phyloP scores from a whole-genome alignment of 2,797 vertebrate genomes.

The Philypnodon macrostomus region DNA sequence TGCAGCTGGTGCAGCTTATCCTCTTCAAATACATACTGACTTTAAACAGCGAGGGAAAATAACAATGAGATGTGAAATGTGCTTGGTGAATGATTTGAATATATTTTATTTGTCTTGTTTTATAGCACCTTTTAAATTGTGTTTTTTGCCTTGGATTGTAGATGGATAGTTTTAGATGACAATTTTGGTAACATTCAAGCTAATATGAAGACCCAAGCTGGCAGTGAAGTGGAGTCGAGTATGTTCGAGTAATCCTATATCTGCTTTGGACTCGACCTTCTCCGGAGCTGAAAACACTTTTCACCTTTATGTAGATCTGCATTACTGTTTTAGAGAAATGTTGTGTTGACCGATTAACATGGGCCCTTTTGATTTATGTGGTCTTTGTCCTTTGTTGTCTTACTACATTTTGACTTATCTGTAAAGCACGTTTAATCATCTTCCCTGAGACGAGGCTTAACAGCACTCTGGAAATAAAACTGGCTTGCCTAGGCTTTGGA shows the following conservation, averaged over 20 bases:
- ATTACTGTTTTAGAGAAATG: neutral
- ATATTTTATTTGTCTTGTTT: slow-evolving; percentile 3
- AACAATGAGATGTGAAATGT: slow-evolving; percentile 39
- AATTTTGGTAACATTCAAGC: slow-evolving; percentile 27
- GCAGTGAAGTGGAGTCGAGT: too few relatives aligned
- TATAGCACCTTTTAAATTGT: slow-evolving; percentile 25
- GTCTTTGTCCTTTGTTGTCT: neutral
- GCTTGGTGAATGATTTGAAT: slow-evolving; percentile 18
- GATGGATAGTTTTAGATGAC: slow-evolving; percentile 9
- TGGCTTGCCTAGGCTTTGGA: neutral
- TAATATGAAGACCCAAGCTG: slow-evolving; percentile 25
- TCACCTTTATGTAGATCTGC: too few relatives aligned
- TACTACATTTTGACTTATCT: slow-evolving; percentile 2
- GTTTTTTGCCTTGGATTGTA: slow-evolving; percentile 9
- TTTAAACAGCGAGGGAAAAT: slow-evolving; percentile 50
- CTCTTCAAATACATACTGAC: slow-evolving; percentile 39
- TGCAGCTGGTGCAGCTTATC: slow-evolving; percentile 34
- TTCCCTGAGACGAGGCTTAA: slow-evolving; percentile 1
- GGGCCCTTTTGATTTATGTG: neutral
- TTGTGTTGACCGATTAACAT: neutral
- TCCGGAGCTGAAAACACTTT: slow-evolving; percentile 11
- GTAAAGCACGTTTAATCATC: slow-evolving; percentile 3
- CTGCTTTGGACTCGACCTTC: too few relatives aligned
- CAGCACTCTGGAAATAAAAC: slow-evolving; percentile 8
- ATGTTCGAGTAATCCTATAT: too few relatives aligned